Evolutionary conservation across 1,140 invertebrate genomes (phyloP), one percentile per base, ranked within the genome.

Genomic region (Vanessa tameamea): DNA sequence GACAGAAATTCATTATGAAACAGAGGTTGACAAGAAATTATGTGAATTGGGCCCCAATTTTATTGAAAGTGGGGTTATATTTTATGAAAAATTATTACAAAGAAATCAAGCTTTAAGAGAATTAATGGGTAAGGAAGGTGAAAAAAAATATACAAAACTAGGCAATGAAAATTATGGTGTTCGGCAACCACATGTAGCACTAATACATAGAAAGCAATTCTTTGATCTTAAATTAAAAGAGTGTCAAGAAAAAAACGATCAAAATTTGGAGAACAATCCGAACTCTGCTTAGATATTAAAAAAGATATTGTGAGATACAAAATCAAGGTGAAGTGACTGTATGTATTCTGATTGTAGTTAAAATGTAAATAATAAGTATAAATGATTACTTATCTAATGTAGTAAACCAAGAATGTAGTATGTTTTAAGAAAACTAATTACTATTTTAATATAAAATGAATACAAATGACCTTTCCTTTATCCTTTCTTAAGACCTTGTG

Each of bases 151-250:
- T 80, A 95, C 95, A 11, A 90, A 90, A 16, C 83, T 93, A 63
- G 97, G 97, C 61, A 97, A 98, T 93, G 94, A 95, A 79, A 95
- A 94, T 78, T 94, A 92, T 82, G 88, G 94, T 8, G 73, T 97
- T 51, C 89, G 96, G 48, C 94, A 95, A 72, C 95, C 94, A 75
- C 93, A 94, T 61, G 73, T 95, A 31, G 95, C 96, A 1, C 70
- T 96, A 23, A 91, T 95, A 5, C 87, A 95, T 5, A 94, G 96
- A 81, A 95, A 95, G 87, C 87, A 93, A 16, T 95, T 94, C 81
- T 95, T 96, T 89, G 94, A 95, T 86, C 71, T 82, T 8, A 82
- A 83, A 73, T 71, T 91, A 61, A 87, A 87, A 68, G 81, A 86
- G 66, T 23, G 47, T 64, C 47, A 61, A 53, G 67, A 76, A 61